Evolutionary conservation across 2,888 invertebrate genomes (phyloP), one percentile per base, ranked within the genome.

Genomic region (Capitulum mitella): DNA sequence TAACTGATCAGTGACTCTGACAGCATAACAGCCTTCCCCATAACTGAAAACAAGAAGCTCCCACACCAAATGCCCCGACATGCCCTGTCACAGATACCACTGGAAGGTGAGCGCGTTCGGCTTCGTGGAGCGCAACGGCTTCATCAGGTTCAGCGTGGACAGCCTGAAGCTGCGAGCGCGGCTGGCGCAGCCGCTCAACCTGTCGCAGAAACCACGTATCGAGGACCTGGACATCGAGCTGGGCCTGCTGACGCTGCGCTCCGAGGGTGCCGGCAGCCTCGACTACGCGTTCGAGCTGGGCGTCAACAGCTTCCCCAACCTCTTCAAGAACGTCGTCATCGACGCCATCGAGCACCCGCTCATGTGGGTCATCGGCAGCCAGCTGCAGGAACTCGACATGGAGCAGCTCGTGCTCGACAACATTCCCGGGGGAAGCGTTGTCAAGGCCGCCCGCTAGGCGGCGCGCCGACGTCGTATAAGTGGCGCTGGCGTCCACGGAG

Each of bases 271-370:
- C 0, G 95, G 95, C 26, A 93, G 93, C 0, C 82, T 93, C 26
- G 95, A 96, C 86, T 95, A 94, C 84, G 84, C 92, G 0, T 87
- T 94, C 80, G 95, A 96, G 86, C 91, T 93, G 80, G 89, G 88
- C 10, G 89, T 94, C 0, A 95, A 95, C 85, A 88, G 95, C 77
- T 84, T 95, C 78, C 94, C 95, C 0, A 95, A 96, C 88, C 86
- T 95, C 77, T 86, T 95, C 80, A 89, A 95, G 79, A 93, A 93
- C 84, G 94, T 95, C 86, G 93, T 95, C 80, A 92, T 94, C 92
- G 84, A 93, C 83, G 93, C 93, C 0, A 85, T 94, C 70, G 94
- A 94, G 86, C 89, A 90, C 84, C 91, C 90, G 83, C 86, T 94
- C 77, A 92, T 92, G 79, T 90, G 92, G 80, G 90, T 91, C 84